phyloP scores from a whole-genome alignment of 23 tunicate genomes.

The Trididemnum clinides region DNA sequence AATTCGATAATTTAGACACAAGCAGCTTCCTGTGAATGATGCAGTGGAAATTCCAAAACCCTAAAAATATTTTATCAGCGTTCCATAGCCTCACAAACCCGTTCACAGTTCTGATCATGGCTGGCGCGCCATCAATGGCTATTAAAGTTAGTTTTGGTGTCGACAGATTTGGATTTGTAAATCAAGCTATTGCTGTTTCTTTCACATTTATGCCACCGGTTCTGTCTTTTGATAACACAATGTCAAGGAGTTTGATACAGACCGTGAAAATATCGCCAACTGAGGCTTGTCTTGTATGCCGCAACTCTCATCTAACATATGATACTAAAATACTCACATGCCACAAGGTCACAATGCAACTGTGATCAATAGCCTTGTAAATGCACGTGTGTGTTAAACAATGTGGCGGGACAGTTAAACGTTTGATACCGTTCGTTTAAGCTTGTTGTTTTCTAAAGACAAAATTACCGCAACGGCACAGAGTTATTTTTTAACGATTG shows the following conservation, averaged over 20 bases:
- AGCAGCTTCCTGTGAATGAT: conserved; percentile 21
- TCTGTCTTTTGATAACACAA: conserved; percentile 37
- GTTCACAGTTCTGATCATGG: conserved; percentile 37
- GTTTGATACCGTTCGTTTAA: conserved; percentile 23
- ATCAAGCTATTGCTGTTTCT: not conserved
- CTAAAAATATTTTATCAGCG: conserved; percentile 24
- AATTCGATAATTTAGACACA: conserved; percentile 23
- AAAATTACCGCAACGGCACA: conserved; percentile 34
- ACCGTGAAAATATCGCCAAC: conserved; percentile 30
- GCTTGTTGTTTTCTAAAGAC: conserved; percentile 45
- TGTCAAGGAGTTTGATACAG: conserved; percentile 34
- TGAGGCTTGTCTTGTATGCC: conserved; percentile 40
- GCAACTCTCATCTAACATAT: conserved; percentile 29
- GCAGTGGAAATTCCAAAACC: conserved; percentile 11
- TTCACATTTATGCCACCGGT: conserved; percentile 17
- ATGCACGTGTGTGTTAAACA: not conserved
- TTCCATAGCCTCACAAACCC: conserved; percentile 36
- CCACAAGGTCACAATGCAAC: conserved; percentile 16
- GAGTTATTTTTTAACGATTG: conserved; percentile 50
- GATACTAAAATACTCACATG: conserved; percentile 41
- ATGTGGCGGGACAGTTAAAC: conserved; percentile 35
- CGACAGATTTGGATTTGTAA: conserved; percentile 14
- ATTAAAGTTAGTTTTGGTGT: conserved; percentile 7
- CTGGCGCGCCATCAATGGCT: conserved; percentile 13
- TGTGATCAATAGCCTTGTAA: conserved; percentile 35